Conservation (phyloP, 1,140 invertebrate species). For the Lithobius niger region DNA sequence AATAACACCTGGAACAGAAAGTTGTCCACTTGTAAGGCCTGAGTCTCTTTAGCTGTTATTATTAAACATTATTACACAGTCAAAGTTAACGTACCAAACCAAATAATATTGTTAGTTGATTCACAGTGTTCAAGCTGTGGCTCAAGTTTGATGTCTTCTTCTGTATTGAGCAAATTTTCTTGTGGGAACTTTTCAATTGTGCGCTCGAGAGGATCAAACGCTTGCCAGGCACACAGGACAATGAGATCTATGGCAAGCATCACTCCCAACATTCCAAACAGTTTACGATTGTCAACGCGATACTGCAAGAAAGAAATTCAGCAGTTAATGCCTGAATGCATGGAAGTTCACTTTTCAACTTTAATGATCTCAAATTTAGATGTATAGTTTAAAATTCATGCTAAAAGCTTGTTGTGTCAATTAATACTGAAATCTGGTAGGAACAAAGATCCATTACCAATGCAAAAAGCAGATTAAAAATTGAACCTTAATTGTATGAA, state of each 20-base stretch:
- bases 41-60: neutral
- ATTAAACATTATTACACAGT: neutral
- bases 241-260: slow-evolving; percentile 75
- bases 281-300: slow-evolving; percentile 71
- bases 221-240: slow-evolving; percentile 77
- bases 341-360: no score
- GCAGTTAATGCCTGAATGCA: no score
- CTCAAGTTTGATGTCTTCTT: slow-evolving; percentile 86
- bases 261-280: slow-evolving; percentile 83
- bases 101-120: slow-evolving; percentile 81
- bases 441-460: no score
- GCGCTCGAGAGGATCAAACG: slow-evolving; percentile 77
- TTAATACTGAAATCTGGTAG: no score
- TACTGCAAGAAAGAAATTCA: neutral
- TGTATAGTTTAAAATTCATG: no score
- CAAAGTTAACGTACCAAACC: slow-evolving; percentile 64
- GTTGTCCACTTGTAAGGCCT: neutral
- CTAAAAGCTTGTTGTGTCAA: no score
- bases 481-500: no score
- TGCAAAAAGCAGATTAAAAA: neutral
- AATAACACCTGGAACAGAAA: slow-evolving; percentile 56
- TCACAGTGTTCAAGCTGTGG: slow-evolving; percentile 93
- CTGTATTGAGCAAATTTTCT: slow-evolving; percentile 65
- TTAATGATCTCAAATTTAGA: no score
- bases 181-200: slow-evolving; percentile 71